phyloP scores from a whole-genome alignment of 1,140 invertebrate genomes.

The Choristoneura fumiferana region DNA sequence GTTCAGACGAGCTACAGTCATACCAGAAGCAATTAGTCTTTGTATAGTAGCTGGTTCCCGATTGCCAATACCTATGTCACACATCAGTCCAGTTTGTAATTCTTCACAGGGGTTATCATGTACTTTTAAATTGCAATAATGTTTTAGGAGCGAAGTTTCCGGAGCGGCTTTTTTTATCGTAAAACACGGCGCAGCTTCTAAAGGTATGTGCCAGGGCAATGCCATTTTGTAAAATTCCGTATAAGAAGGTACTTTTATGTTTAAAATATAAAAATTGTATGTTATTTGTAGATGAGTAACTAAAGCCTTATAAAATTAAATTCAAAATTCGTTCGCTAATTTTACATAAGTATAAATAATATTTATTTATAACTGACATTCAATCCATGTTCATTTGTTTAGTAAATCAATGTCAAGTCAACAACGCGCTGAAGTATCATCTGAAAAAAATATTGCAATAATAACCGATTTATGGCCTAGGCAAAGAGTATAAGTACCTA shows the following conservation, averaged over 20 bases:
- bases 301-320: not conserved
- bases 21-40: conserved; percentile 63
- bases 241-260: not conserved
- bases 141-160: conserved; percentile 50
- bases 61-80: conserved; percentile 62
- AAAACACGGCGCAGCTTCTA: conserved; percentile 48
- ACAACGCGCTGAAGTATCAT: too few relatives aligned
- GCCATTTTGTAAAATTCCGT: conserved; percentile 40
- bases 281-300: not conserved
- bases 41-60: conserved; percentile 59
- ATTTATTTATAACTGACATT: not conserved
- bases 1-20: conserved; percentile 67
- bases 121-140: conserved; percentile 60
- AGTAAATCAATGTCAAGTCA: not conserved
- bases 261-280: not conserved
- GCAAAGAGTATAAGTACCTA: too few relatives aligned
- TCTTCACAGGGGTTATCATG: conserved; percentile 65
- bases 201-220: conserved; percentile 68
- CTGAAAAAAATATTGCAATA: too few relatives aligned
- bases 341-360: not conserved
- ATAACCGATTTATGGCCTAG: too few relatives aligned
- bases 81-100: conserved; percentile 68
- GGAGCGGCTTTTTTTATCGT: conserved; percentile 35
- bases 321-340: not conserved
- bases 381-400: conserved; percentile 9